Percentiles rank a stretch among this genome's conserved stretches.
phyloP scores from a whole-genome alignment of 92 coral and sea anemone species.

The Micromussa lordhowensis region DNA sequence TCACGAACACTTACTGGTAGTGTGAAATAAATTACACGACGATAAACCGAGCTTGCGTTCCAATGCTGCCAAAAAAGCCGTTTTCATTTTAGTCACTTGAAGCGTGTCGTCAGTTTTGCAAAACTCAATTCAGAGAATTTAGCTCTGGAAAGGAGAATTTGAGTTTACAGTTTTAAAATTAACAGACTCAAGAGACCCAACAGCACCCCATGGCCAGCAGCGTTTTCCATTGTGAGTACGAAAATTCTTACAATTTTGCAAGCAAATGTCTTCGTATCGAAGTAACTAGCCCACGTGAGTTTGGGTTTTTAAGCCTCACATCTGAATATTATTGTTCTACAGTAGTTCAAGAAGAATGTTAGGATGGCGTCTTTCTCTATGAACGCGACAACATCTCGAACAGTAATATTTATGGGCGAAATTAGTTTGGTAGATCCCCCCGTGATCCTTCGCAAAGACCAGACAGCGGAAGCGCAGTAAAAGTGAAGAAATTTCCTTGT shows the following conservation, averaged over 20 bases:
- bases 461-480: neutral
- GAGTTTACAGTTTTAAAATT: neutral
- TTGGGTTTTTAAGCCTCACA: neutral
- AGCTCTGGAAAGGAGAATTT: neutral
- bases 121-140: neutral
- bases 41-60: neutral
- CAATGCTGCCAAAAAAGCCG: neutral
- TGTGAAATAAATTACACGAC: neutral
- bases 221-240: neutral
- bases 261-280: neutral
- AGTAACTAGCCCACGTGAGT: neutral
- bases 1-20: neutral
- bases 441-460: neutral
- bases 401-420: neutral
- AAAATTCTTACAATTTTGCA: neutral
- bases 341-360: neutral
- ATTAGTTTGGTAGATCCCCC: neutral
- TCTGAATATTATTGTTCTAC: neutral
- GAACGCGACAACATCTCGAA: neutral
- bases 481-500: neutral
- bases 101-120: neutral
- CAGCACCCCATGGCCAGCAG: neutral
- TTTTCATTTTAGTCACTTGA: neutral
- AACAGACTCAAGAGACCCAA: neutral
- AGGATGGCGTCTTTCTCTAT: neutral